Percentiles rank a stretch among this genome's conserved stretches.
These are phyloP conservation scores for Poeciliopsis paucimaculata DNA, from an alignment of 2,797 vertebrate genomes.

Conservation along the genomic window DNA sequence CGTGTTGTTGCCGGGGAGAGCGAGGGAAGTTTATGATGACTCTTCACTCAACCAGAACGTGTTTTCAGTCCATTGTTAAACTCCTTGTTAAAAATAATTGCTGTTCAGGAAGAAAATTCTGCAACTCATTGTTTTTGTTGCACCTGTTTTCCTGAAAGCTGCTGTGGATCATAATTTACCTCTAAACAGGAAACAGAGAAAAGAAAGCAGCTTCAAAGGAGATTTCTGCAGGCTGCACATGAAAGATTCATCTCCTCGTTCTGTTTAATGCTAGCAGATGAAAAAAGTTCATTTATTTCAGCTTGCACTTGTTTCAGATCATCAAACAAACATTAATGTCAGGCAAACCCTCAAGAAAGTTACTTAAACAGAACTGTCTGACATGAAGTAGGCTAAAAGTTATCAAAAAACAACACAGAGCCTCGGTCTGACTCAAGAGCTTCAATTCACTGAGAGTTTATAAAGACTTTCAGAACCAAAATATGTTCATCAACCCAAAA, in stretches of 20 bases:
- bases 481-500: neutral
- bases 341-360: neutral
- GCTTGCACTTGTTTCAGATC: neutral
- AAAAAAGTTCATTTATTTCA: neutral
- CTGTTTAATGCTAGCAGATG: neutral
- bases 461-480: neutral
- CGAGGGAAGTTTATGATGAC: neutral
- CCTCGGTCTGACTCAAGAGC: neutral
- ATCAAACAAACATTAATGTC: neutral
- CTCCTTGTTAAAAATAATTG: constrained; percentile 32
- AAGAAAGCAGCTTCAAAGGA: neutral
- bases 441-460: neutral
- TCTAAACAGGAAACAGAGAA: neutral
- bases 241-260: neutral
- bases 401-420: too few species aligned
- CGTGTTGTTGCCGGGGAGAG: constrained; percentile 17
- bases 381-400: too few species aligned
- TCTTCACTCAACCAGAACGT: constrained; percentile 25
- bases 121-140: constrained; percentile 4
- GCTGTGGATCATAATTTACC: neutral
- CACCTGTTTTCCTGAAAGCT: constrained; percentile 3
- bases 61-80: constrained; percentile 23
- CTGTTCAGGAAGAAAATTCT: constrained; percentile 10
- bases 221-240: neutral
- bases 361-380: neutral